Evolutionary conservation across 2,888 invertebrate species (phyloP), one percentile per base, ranked within the genome.

Genomic region (Pollenia griseotomentosa): DNA sequence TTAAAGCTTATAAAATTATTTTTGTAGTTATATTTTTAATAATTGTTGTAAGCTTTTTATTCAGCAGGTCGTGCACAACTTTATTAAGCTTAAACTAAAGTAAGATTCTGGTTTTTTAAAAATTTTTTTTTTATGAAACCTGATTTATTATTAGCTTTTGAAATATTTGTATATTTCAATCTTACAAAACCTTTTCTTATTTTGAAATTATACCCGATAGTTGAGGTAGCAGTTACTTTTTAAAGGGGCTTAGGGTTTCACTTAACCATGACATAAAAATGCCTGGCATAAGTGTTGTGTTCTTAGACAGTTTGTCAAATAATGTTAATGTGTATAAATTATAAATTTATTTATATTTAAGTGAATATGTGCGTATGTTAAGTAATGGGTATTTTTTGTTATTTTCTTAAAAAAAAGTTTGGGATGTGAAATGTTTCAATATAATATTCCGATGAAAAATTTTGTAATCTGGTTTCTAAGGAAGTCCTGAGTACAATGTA

Each of bases 221-320:
- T 33, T 33, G 57, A 55, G 42, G 23, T 19, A 33, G 14, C 8
- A 12, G n/a, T 78, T n/a, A 46, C 10, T 46, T 11, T 2, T 46
- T 46, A 46, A 1, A 44, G 23, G 70, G 40, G 5, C 68, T 57
- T 48, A n/a, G 40, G 51, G 59, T 78, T 42, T n/a, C 44, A 23
- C 23, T 33, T 14, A 66, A n/a, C 42, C 40, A 66, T 73, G 9
- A 42, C 53, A 73, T 55, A 16, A 65, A 55, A 19, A 73, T 14
- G 40, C 61, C 51, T 23, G n/a, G 23, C 66, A 66, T 66, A 16
- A 48, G 53, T 42, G n/a, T 51, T 82, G 4, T n/a, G 23, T 82
- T 75, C 42, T 44, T 44, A 61, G 75, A 71, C 80, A 70, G 70
- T 70, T 59, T 80, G 68, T 80, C 75, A 85, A 75, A 70, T 80